Evolutionary conservation across 2,888 invertebrate genomes (phyloP), one percentile per base, ranked within the genome.

Genomic region (Synergus itoensis): DNA sequence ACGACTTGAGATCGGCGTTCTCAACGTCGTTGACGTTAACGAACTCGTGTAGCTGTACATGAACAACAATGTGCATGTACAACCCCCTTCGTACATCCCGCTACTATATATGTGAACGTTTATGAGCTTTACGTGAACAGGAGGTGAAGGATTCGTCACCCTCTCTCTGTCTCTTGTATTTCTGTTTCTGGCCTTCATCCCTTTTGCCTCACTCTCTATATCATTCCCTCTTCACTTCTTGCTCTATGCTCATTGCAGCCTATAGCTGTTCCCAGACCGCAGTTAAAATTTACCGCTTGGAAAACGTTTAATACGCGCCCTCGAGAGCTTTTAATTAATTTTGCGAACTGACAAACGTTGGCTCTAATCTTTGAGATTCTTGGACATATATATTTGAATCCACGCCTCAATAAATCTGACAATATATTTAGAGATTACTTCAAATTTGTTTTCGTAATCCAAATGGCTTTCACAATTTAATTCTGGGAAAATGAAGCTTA

Each of bases 81-180:
- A 60, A 57, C 57, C n/a, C 9, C 8, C 57, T 14, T 28, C 28
- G 28, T 28, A 62, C 21, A 62, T 28, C 62, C 12, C 28, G 28
- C 62, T 14, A 62, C 62, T 62, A 62, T 21, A 62, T 14, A 62
- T 21, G 76, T 79, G 80, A 79, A 82, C 80, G 77, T 82, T 80
- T 79, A 80, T 76, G 82, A 82, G 80, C 63, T 73, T 63, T 80
- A 76, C 78, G 78, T 82, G 77, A 40, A 41, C 79, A 21, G 60
- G 75, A 57, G 57, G 53, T 77, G 63, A 77, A 79, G 79, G 79
- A 80, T 79, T 78, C 80, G 79, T 79, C 79, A 76, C 77, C 28
- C 21, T 21, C 62, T 62, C 62, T 62, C 14, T 28, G 4, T 62
- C 28, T 62, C 14, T 62, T 62, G 28, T 5, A 62, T 12, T 62